Evolutionary conservation across 2,888 invertebrate genomes (phyloP), one percentile per base, ranked within the genome.

Genomic region (Drosophila mimica): DNA sequence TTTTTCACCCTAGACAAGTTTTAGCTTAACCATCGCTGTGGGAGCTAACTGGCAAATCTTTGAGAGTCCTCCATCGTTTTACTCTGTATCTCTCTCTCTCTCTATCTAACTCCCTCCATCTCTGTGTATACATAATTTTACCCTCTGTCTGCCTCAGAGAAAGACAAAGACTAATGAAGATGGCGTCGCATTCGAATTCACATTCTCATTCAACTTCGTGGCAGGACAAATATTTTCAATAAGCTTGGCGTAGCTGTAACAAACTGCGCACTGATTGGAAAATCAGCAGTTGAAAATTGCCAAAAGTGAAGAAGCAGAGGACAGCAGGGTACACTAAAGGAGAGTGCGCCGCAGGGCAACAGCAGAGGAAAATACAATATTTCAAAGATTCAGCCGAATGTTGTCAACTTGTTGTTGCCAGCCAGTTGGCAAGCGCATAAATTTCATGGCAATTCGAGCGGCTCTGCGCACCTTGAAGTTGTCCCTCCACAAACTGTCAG

Each of bases 251-350:
- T 69, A 31, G 74, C 52, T 74, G 76, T 86, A 77, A 86, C 87
- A 81, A 84, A 86, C 84, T 85, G 85, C 75, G 84, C 85, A 81
- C 84, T 85, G 85, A 85, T 85, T 85, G 87, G 83, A 82, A 87
- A 82, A 85, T 85, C 85, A 84, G 82, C 77, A 86, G 80, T 76
- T 76, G 88, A 73, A 83, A 82, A 82, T 81, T 83, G 82, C 74
- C 78, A 70, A 73, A 73, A 70, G 67, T 58, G n/a, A 9, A 20
- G 33, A 33, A 17, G 70, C 28, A 46, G 57, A 36, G 34, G 34
- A 25, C 48, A 36, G 49, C 9, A 30, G 20, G 11, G 5, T 17
- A 38, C 25, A 13, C 28, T 3, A 30, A 40, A 43, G 34, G 31
- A 25, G 51, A 9, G 2, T 2, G 34, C n/a, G 38, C 54, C 48